Evolutionary conservation across 2,888 invertebrate species (phyloP).

Genomic region (Pelosia muscerda): DNA sequence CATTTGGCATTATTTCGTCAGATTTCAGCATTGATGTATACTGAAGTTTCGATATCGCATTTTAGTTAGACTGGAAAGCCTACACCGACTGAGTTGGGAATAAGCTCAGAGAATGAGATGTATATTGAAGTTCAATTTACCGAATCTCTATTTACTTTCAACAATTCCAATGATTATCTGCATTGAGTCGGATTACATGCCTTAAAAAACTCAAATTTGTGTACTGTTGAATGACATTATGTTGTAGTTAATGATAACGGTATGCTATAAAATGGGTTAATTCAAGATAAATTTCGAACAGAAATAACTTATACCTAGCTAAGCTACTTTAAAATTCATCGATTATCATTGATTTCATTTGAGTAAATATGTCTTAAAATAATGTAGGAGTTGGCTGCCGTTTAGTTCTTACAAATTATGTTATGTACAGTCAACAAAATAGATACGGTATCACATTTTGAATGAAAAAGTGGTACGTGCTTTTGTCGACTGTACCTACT

Average conservation of each 20-base stretch:
- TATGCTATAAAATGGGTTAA: not conserved
- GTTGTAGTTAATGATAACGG: not conserved
- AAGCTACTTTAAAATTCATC: not conserved
- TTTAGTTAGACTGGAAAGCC: no score
- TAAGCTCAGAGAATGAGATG: no score
- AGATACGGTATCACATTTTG: no score
- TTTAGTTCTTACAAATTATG: not conserved
- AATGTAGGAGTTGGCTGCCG: not conserved
- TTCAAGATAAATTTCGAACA: not conserved
- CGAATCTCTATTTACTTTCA: not conserved
- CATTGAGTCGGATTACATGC: not conserved
- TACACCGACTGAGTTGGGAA: no score
- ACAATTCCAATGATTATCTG: not conserved
- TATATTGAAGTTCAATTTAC: not conserved
- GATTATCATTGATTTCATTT: no score
- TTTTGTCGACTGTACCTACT: no score
- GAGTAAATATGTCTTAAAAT: not conserved
- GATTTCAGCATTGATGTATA: not conserved
- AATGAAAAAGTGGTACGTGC: no score
- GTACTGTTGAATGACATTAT: not conserved
- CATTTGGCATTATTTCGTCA: not conserved
- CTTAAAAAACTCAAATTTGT: not conserved
- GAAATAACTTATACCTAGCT: no score
- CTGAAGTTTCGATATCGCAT: no score
- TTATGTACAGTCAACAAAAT: no score